Percentiles rank a stretch among this genome's conserved stretches.
These are phyloP conservation scores for Motacilla tschutschensis DNA, from an alignment of 2,113 vertebrate genomes.

Conservation along the genomic window DNA sequence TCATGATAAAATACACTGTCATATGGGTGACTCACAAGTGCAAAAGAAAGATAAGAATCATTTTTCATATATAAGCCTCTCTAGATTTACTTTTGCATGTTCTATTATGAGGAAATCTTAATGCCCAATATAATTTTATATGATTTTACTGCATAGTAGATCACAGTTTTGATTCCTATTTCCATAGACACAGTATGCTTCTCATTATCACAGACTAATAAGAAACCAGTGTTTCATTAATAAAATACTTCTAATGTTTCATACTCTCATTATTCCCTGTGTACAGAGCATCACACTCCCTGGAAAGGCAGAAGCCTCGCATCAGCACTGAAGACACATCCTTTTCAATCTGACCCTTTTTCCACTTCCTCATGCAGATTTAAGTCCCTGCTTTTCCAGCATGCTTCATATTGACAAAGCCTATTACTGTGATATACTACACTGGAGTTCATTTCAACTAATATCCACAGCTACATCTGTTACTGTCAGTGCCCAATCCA, in stretches of 20 bases:
- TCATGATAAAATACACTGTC: background rate
- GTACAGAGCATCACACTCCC: background rate
- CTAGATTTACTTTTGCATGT: background rate
- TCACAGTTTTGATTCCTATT: background rate
- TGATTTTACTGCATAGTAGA: background rate
- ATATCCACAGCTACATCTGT: slow-evolving; percentile 34
- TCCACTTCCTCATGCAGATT: slow-evolving; percentile 43
- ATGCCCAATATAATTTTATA: background rate
- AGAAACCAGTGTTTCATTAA: background rate
- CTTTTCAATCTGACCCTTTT: slow-evolving; percentile 24
- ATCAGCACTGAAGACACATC: background rate
- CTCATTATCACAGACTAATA: background rate
- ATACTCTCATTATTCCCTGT: background rate
- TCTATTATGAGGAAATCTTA: background rate
- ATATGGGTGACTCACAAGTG: background rate
- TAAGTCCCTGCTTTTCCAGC: slow-evolving; percentile 42
- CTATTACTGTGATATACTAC: slow-evolving; percentile 62
- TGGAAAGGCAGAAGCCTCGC: background rate
- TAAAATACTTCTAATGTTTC: slow-evolving; percentile 3
- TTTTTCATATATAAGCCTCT: background rate
- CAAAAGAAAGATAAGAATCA: slow-evolving; percentile 15
- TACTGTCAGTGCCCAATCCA: background rate
- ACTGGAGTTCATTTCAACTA: slow-evolving; percentile 39
- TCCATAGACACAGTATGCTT: background rate
- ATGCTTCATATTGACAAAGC: slow-evolving; percentile 67